Evolutionary conservation across 1,140 invertebrate genomes (phyloP).

Genomic region (Bilobella aurantiaca): DNA sequence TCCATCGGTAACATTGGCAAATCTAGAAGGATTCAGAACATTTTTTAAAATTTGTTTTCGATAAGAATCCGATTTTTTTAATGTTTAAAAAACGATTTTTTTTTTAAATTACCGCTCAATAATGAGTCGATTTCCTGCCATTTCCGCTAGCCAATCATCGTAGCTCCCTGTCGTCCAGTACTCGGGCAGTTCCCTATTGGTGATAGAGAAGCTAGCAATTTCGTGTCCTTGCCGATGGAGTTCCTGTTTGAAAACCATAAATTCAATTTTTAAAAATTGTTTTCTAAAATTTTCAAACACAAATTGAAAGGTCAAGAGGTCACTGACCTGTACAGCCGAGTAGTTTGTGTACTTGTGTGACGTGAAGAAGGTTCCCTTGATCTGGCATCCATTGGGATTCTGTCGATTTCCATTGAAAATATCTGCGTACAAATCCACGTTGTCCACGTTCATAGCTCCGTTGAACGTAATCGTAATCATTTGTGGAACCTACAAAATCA

Average conservation of each 20-base stretch:
- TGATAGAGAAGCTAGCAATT: constrained; percentile 85
- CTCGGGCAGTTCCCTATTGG: constrained; percentile 77
- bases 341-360: constrained; percentile 95
- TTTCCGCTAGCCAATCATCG: constrained; percentile 88
- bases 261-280: too few species aligned
- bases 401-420: constrained; percentile 73
- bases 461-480: constrained; percentile 93
- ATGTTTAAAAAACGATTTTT: background rate
- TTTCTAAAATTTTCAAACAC: too few species aligned
- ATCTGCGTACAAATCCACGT: constrained; percentile 82
- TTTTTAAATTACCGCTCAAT: constrained; percentile 50
- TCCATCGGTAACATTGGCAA: constrained; percentile 82
- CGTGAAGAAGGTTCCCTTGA: constrained; percentile 87
- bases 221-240: constrained; percentile 85
- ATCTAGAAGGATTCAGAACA: constrained; percentile 38
- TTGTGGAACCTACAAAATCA: constrained; percentile 79
- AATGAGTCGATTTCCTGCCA: constrained; percentile 82
- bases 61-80: too few species aligned
- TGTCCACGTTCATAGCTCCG: constrained; percentile 86
- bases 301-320: too few species aligned
- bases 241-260: constrained; percentile 49
- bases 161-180: constrained; percentile 80
- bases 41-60: too few species aligned
- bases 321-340: constrained; percentile 62
- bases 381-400: constrained; percentile 88